Evolutionary conservation across 23 tunicate genomes (phyloP), one percentile per base, ranked within the genome.

Genomic region (Oikopleura vanhoeffeni): DNA sequence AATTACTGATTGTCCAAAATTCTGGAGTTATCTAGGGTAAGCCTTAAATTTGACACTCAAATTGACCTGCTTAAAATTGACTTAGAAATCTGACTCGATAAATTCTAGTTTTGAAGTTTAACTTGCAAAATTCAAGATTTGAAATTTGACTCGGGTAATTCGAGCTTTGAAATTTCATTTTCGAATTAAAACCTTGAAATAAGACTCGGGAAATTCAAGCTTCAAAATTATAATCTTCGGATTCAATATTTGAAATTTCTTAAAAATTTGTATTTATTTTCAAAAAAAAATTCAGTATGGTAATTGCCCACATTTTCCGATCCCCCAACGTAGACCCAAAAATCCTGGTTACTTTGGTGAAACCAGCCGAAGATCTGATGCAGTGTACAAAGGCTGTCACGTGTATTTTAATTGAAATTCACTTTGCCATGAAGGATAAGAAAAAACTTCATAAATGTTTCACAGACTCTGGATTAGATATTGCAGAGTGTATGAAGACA

Each of bases 1-100:
- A 33, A 30, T 71, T 38, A 71, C 79, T 32, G 79, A 71, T 71
- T 71, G 79, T 30, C 79, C 79, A 33, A 71, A 71, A 30, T 71
- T 71, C 38, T 71, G 79, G 79, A 3, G 4, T 18, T 71, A 71
- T 71, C 38, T 71, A 18, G 27, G 34, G 79, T 71, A 71, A 28
- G 79, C 2, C 13, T 49, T 49, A n/a, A n/a, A n/a, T n/a, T n/a
- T n/a, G n/a, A n/a, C n/a, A n/a, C n/a, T n/a, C n/a, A n/a, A n/a
- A n/a, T n/a, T n/a, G n/a, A n/a, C n/a, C n/a, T n/a, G n/a, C n/a
- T n/a, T n/a, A n/a, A n/a, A n/a, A n/a, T n/a, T n/a, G n/a, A n/a
- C n/a, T n/a, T n/a, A n/a, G n/a, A n/a, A n/a, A n/a, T n/a, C n/a
- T n/a, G n/a, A n/a, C n/a, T n/a, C n/a, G n/a, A n/a, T n/a, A n/a